Evolutionary conservation across 2,797 vertebrate species (phyloP).

Genomic region (Argya squamiceps): DNA sequence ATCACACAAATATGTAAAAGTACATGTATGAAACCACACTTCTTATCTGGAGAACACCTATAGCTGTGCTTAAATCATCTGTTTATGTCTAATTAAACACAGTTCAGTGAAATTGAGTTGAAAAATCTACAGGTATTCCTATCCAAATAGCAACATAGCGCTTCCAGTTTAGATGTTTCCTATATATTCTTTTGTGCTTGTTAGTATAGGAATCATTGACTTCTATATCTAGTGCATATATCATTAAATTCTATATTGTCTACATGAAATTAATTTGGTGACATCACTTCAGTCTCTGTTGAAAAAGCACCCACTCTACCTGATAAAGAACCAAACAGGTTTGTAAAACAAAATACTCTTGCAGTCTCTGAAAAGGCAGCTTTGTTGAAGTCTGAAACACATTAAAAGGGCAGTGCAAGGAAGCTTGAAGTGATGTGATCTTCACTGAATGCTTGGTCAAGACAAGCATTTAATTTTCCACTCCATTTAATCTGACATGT

Average conservation of each 20-base stretch:
- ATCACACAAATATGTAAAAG: background rate
- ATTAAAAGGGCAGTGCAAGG: background rate
- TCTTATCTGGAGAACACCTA: background rate
- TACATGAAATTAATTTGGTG: background rate
- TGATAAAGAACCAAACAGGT: background rate
- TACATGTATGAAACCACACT: background rate
- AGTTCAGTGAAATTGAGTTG: background rate
- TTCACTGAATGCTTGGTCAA: constrained; percentile 2
- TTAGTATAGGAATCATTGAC: background rate
- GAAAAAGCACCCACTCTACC: background rate
- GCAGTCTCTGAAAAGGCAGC: background rate
- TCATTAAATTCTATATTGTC: too few relatives aligned
- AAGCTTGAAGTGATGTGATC: background rate
- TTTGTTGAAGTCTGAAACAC: constrained; percentile 1
- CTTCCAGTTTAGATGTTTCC: background rate
- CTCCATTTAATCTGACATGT: constrained; percentile 32
- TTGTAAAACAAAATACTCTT: constrained; percentile 5
- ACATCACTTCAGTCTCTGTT: background rate
- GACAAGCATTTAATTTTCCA: constrained; percentile 46
- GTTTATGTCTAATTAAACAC: background rate
- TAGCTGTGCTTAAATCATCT: background rate
- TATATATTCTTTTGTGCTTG: background rate
- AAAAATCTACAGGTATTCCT: background rate
- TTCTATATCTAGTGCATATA: background rate
- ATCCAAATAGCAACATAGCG: background rate